A percentile compares a stretch with the other conserved stretches of the same genome.
Evolutionary conservation across 2,113 vertebrate genomes (phyloP).

Genomic region (Protobothrops mucrosquamatus): DNA sequence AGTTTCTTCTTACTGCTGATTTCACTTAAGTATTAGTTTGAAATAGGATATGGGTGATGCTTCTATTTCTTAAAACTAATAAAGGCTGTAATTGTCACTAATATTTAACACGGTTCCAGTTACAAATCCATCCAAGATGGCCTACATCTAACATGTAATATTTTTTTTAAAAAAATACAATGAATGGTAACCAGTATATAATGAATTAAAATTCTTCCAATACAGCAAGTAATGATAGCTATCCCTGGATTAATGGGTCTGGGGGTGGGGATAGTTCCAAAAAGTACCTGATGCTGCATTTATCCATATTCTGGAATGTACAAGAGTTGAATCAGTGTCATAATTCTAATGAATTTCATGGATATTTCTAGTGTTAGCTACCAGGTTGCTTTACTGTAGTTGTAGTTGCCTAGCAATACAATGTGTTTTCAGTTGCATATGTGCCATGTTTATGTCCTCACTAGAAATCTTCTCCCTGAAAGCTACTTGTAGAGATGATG

Average conservation of each 20-base stretch:
- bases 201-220: not conserved
- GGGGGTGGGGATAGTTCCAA: not conserved
- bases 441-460: rapidly evolving
- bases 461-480: not conserved
- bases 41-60: not conserved
- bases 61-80: not conserved
- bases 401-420: not conserved
- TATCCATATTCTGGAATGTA: not conserved
- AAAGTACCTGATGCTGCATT: not conserved
- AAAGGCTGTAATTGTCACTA: not conserved
- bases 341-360: not conserved
- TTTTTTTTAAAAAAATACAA: not conserved
- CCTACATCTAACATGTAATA: not conserved
- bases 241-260: not conserved
- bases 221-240: not conserved
- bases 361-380: not conserved
- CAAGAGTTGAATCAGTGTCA: not conserved
- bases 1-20: not conserved
- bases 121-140: not conserved
- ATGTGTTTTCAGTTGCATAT: not conserved
- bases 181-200: not conserved
- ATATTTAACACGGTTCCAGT: not conserved
- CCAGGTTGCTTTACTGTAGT: not conserved
- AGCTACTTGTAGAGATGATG: not conserved
- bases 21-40: not conserved